These are phyloP conservation scores for Neodiprion fabricii DNA, from an alignment of 1,140 invertebrate species.

Conservation along the genomic window DNA sequence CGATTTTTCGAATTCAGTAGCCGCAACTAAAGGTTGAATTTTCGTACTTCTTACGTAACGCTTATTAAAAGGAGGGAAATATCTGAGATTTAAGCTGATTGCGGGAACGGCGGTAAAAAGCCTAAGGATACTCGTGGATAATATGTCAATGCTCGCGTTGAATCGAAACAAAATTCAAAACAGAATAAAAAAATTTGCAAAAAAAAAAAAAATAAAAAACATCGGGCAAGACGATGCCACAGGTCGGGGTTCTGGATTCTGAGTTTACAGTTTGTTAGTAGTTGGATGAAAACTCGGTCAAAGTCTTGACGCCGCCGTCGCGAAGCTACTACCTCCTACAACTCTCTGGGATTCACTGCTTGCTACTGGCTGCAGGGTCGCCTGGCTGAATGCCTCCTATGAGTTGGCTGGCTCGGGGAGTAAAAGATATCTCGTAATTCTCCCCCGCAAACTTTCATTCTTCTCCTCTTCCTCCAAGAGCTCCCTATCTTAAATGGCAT, in stretches of 20 bases:
- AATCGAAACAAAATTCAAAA: not conserved
- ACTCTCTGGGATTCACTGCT: slow-evolving; percentile 37
- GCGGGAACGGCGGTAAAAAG: too few relatives aligned
- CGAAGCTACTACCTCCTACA: slow-evolving; percentile 14
- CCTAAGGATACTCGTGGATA: not conserved
- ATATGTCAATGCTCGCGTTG: not conserved
- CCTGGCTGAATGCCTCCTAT: not conserved
- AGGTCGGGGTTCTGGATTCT: slow-evolving; percentile 7
- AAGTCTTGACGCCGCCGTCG: slow-evolving; percentile 43
- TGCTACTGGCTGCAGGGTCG: slow-evolving; percentile 36
- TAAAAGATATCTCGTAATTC: slow-evolving; percentile 1
- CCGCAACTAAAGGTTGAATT: too few relatives aligned
- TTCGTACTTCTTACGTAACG: too few relatives aligned
- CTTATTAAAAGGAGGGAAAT: not conserved
- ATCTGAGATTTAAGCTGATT: not conserved
- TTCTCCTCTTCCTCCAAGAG: not conserved
- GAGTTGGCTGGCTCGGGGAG: not conserved
- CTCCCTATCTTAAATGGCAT: too few relatives aligned
- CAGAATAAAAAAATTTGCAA: not conserved
- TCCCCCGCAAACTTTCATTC: not conserved
- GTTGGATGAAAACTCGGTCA: slow-evolving; percentile 52
- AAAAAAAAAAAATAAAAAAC: not conserved
- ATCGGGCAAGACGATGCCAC: not conserved
- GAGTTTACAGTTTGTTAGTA: slow-evolving; percentile 30
- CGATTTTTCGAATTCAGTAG: not conserved